Evolutionary conservation across 1,140 invertebrate species (phyloP), one percentile per base, ranked within the genome.

Genomic region (Lasioglossum albipes): DNA sequence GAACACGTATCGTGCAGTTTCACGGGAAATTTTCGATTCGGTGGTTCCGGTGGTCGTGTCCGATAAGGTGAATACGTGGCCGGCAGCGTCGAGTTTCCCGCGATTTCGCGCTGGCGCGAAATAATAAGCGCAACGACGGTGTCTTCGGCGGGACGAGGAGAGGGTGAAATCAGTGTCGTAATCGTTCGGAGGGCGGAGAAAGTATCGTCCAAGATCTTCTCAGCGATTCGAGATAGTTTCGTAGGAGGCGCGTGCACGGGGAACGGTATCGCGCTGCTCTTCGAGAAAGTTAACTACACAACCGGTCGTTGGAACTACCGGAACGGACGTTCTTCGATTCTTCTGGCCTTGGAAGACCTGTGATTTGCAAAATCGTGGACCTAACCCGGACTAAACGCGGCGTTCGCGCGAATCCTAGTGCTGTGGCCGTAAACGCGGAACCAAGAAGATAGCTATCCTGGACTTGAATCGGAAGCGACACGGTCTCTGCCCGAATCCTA

Each of bases 151-250:
- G 57, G 59, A 64, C 69, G 82, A 84, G 74, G 66, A 76, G 87
- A 84, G 83, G 86, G 83, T 76, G 86, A 88, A 85, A 85, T 74
- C 59, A 65, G 73, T 75, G 72, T 67, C 64, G 72, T 82, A 85
- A 86, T 85, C 68, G 70, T 85, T 41, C 18, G 84, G 84, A 85
- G 83, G 84, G 80, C 84, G 72, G 83, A 86, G 84, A 86, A 86
- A 86, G 79, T 85, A 78, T 69, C 83, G 74, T 61, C 54, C 20
- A 18, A 62, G 45, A 68, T 80, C 27, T 68, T 75, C 36, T 49
- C 68, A 69, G 22, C 36, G 61, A 73, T 71, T 67, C 66, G 31
- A 75, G 66, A 54, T 83, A 61, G 64, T 75, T 70, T 75, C 64
- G 64, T 69, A 74, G 12, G 16, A 59, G 66, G 10, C 45, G 3